Conservation (phyloP, 2,113 vertebrate genomes). For the Toxostoma redivivum region DNA sequence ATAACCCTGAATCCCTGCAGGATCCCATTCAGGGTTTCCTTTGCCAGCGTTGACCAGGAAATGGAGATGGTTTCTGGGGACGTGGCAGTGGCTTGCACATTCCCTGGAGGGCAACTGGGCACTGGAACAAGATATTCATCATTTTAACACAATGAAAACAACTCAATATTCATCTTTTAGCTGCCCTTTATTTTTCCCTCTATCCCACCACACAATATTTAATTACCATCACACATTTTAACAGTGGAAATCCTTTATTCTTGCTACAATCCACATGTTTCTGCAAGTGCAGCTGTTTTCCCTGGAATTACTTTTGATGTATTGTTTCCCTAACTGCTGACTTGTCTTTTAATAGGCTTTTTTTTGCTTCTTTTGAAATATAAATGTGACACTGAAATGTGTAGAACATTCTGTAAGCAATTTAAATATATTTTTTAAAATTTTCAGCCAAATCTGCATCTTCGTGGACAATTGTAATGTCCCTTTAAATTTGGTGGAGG, state of each 20-base stretch:
- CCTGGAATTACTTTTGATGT: not conserved
- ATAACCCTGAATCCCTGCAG: conserved; percentile 97
- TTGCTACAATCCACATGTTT: not conserved
- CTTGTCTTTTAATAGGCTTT: not conserved
- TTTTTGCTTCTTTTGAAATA: not conserved
- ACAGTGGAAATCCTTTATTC: not conserved
- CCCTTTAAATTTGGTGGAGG: not conserved
- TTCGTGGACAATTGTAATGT: not conserved
- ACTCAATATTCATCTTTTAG: not conserved
- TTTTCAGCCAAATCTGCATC: not conserved
- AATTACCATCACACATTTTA: not conserved
- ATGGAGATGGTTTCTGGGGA: conserved; percentile 96
- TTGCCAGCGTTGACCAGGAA: conserved; percentile 90
- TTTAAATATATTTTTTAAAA: not conserved
- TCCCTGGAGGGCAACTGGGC: conserved; percentile 93
- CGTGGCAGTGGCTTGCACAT: conserved; percentile 92
- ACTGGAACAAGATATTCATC: conserved; percentile 73
- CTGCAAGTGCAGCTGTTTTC: not conserved
- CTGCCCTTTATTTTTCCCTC: not conserved
- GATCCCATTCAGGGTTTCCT: conserved; percentile 94
- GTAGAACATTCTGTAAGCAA: not conserved
- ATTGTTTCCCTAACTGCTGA: not conserved
- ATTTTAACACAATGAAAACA: not conserved
- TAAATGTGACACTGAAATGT: not conserved
- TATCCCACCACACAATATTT: not conserved